A percentile compares a stretch with the other conserved stretches of the same genome.
phyloP scores from a whole-genome alignment of 2,888 invertebrate species.

The Ceramica pisi region DNA sequence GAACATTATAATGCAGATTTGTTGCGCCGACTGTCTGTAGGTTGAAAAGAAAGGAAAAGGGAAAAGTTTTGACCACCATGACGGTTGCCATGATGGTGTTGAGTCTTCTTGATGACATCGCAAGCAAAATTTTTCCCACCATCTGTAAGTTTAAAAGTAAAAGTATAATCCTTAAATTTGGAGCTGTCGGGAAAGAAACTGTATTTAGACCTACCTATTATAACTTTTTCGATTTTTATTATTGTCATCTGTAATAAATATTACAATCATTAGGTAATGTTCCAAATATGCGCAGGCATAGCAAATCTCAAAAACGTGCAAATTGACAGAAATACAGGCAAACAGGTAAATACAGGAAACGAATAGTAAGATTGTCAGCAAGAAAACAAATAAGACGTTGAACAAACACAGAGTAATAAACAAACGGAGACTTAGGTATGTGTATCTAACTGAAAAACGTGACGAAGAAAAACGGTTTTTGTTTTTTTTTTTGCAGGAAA shows the following conservation, averaged over 20 bases:
- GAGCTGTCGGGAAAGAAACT: not conserved
- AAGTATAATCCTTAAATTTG: not conserved
- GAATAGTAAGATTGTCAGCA: slow-evolving; percentile 25
- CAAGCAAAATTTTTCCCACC: slow-evolving; percentile 93
- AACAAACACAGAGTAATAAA: slow-evolving; percentile 47
- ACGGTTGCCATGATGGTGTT: slow-evolving; percentile 92
- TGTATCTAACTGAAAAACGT: not conserved
- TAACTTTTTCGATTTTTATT: slow-evolving; percentile 19
- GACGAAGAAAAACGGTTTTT: not conserved
- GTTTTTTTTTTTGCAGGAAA: not conserved
- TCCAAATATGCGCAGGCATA: slow-evolving; percentile 1
- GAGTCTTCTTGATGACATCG: slow-evolving; percentile 92
- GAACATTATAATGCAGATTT: slow-evolving; percentile 82
- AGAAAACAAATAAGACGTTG: slow-evolving; percentile 23
- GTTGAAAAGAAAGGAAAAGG: slow-evolving; percentile 94
- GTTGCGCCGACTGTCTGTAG: slow-evolving; percentile 89
- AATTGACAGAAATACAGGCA: slow-evolving; percentile 25
- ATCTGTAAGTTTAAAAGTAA: slow-evolving; percentile 73
- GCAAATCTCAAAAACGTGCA: slow-evolving; percentile 24
- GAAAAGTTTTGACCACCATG: slow-evolving; percentile 92
- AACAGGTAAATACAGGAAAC: slow-evolving; percentile 22
- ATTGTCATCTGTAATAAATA: slow-evolving; percentile 64
- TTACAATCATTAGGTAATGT: not conserved
- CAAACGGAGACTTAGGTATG: slow-evolving; percentile 25
- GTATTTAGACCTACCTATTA: slow-evolving; percentile 47